Evolutionary conservation across 1,140 invertebrate species (phyloP).

Genomic region (Apis cerana): DNA sequence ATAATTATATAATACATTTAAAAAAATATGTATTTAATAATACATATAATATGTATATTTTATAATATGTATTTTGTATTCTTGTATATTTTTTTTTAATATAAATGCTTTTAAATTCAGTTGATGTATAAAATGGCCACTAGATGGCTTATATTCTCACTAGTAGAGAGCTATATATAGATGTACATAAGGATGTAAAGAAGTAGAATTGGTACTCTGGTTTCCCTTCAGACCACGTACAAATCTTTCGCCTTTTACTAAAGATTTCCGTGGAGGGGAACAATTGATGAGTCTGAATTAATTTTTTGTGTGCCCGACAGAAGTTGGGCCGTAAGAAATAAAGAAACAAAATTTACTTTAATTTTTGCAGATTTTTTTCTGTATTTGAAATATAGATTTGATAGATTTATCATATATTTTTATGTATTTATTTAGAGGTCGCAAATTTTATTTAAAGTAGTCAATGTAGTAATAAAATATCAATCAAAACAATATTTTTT

Average conservation of each 20-base stretch:
- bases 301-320: conserved; percentile 47
- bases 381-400: neutral
- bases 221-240: conserved; percentile 62
- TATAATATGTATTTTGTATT: no score
- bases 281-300: conserved; percentile 49
- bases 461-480: no score
- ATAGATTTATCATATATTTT: neutral
- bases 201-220: conserved; percentile 46
- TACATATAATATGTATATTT: no score
- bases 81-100: no score
- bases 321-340: conserved; percentile 43
- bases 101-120: neutral
- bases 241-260: conserved; percentile 70
- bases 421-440: no score
- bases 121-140: neutral
- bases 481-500: no score
- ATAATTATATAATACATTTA: no score
- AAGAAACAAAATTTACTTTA: conserved; percentile 50
- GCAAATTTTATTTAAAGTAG: no score
- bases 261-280: conserved; percentile 69
- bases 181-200: conserved; percentile 40
- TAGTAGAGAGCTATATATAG: neutral
- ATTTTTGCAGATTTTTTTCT: no score
- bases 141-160: conserved; percentile 40
- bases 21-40: no score